These are phyloP conservation scores for Apis cerana DNA, from an alignment of 1,140 invertebrate genomes.

Conservation along the genomic window DNA sequence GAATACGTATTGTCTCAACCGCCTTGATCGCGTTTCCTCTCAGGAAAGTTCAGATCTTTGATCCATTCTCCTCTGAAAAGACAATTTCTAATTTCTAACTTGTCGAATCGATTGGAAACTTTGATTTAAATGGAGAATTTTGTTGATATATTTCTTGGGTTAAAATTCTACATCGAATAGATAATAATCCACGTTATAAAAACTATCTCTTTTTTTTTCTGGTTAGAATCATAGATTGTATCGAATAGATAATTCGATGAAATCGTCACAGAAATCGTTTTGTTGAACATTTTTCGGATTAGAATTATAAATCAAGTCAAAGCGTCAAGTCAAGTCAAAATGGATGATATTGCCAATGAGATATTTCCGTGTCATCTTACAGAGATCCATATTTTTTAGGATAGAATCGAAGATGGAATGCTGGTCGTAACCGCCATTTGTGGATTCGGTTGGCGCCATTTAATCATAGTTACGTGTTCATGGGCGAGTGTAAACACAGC, in stretches of 20 bases:
- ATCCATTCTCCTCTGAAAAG: background rate
- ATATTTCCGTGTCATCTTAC: too few species aligned
- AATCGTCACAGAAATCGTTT: too few species aligned
- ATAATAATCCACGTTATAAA: too few species aligned
- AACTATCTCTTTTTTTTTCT: too few species aligned
- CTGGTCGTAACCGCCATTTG: background rate
- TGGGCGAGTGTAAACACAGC: slow-evolving; percentile 8
- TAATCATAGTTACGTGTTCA: background rate
- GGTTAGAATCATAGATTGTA: too few species aligned
- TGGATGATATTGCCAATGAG: too few species aligned
- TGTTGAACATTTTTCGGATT: too few species aligned
- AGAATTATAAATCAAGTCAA: too few species aligned
- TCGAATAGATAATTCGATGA: too few species aligned
- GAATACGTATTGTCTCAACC: slow-evolving; percentile 33
- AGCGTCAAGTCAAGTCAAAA: too few species aligned
- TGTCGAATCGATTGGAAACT: background rate
- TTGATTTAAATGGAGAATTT: background rate
- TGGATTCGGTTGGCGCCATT: background rate
- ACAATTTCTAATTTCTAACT: background rate
- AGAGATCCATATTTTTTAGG: background rate
- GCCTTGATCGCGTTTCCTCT: background rate
- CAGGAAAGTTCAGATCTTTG: background rate
- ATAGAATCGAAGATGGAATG: background rate
- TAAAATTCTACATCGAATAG: too few species aligned
- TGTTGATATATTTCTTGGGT: background rate